These are phyloP conservation scores for Calidris pugnax DNA, from an alignment of 2,113 vertebrate species.

Conservation along the genomic window DNA sequence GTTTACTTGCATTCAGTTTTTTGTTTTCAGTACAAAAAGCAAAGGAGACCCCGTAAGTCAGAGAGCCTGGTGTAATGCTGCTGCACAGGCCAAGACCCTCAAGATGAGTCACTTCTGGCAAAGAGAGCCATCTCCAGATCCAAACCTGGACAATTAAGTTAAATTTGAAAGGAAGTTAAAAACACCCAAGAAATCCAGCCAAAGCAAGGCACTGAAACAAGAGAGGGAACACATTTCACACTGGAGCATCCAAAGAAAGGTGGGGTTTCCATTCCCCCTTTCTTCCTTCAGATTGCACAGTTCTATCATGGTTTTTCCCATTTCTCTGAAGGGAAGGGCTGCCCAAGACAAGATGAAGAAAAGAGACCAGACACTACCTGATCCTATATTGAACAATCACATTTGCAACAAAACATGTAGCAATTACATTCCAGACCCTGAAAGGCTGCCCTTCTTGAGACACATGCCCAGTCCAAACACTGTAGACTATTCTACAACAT, in stretches of 20 bases:
- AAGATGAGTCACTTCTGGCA: neutral
- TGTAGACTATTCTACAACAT: neutral
- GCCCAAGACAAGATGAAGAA: neutral
- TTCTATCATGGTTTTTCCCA: neutral
- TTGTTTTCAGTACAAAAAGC: neutral
- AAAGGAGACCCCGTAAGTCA: accelerated
- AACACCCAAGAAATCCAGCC: neutral
- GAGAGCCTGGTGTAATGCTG: neutral
- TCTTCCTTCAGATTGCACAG: neutral
- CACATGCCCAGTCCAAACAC: neutral
- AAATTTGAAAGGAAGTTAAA: neutral
- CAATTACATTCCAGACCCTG: neutral
- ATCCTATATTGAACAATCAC: accelerated
- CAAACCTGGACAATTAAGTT: neutral
- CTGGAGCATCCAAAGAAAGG: neutral
- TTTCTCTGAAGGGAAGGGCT: neutral
- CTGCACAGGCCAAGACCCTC: neutral
- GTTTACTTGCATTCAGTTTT: neutral
- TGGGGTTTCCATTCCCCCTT: neutral
- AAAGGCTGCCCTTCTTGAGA: neutral
- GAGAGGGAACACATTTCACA: neutral
- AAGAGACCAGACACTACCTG: neutral
- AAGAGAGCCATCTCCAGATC: neutral
- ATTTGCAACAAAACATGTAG: neutral
- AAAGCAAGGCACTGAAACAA: neutral